Conservation (phyloP, 2,888 invertebrate genomes). For the Anoncus sp. region DNA sequence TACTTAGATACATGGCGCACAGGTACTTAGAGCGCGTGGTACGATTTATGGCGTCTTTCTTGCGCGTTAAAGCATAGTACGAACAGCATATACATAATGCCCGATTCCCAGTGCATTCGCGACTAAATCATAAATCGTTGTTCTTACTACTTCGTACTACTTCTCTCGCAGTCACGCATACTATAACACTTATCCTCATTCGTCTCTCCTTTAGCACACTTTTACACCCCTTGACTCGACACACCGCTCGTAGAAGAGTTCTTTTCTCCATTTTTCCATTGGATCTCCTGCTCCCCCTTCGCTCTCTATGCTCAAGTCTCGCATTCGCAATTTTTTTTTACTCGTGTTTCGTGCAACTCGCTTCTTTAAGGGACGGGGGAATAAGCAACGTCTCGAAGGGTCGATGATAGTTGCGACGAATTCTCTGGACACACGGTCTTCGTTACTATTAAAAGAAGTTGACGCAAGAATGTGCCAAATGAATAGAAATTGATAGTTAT, state of each 20-base stretch:
- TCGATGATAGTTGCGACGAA: slow-evolving; percentile 16
- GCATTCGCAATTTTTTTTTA: no score
- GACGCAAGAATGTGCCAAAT: background rate
- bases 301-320: background rate
- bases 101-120: slow-evolving; percentile 67
- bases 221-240: slow-evolving; percentile 33
- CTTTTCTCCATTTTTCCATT: slow-evolving; percentile 31
- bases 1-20: slow-evolving; percentile 53
- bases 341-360: slow-evolving; percentile 9
- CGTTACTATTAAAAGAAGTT: slow-evolving; percentile 42
- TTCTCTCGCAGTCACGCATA: slow-evolving; percentile 38
- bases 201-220: slow-evolving; percentile 41
- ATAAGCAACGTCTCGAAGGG: slow-evolving; percentile 18
- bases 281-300: slow-evolving; percentile 19
- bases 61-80: slow-evolving; percentile 76
- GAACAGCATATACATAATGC: slow-evolving; percentile 78
- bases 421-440: slow-evolving; percentile 17
- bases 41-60: slow-evolving; percentile 79
- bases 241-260: slow-evolving; percentile 9
- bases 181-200: slow-evolving; percentile 52
- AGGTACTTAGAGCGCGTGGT: slow-evolving; percentile 71
- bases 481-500: slow-evolving; percentile 10
- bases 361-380: slow-evolving; percentile 12
- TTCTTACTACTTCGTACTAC: slow-evolving; percentile 57
- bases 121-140: slow-evolving; percentile 77